Evolutionary conservation across 2,113 vertebrate genomes (phyloP), one percentile per base, ranked within the genome.

Genomic region (Mus spicilegus): DNA sequence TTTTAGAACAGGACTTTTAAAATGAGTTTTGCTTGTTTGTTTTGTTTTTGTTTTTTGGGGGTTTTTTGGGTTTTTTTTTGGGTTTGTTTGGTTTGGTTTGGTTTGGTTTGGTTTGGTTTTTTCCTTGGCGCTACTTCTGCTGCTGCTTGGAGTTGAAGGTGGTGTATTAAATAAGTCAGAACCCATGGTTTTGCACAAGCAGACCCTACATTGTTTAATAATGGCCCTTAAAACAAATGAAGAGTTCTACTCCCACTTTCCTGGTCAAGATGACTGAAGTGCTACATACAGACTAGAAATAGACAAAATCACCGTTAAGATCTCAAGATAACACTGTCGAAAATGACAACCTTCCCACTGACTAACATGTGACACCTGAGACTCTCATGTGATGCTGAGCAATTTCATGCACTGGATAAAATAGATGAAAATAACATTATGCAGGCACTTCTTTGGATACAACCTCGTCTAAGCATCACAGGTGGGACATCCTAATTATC

Each of bases 401-500:
- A 67, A 88, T 73, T 56, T 85, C 69, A 96, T 78, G 24, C 19
- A 33, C 16, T 8, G 69, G 88, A 73, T n/a, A 33, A 70, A 85
- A 90, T 19, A 75, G n/a, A 94, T 12, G 36, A 78, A 84, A 77
- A 78, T 33, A 30, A 54, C 56, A 42, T 49, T n/a, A 12, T 65
- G 46, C 42, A 42, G 4, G 0, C 3, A 58, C 13, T 39, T 61
- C 51, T 73, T n/a, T 56, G 54, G 88, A 17, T 22, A n/a, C 14
- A 94, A 77, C 13, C 61, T 77, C 67, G 87, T 90, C 26, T 93
- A 96, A 96, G 93, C 87, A 97, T 90, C 42, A 70, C 30, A 91
- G 94, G 82, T 88, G 78, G 98, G 86, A 82, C 93, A 97, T 28
- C 49, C 92, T 94, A 96, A 97, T 96, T 85, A 94, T n/a, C 87